Evolutionary conservation across 2,113 vertebrate genomes (phyloP), one percentile per base, ranked within the genome.

Genomic region (Rhadina sibilatrix): DNA sequence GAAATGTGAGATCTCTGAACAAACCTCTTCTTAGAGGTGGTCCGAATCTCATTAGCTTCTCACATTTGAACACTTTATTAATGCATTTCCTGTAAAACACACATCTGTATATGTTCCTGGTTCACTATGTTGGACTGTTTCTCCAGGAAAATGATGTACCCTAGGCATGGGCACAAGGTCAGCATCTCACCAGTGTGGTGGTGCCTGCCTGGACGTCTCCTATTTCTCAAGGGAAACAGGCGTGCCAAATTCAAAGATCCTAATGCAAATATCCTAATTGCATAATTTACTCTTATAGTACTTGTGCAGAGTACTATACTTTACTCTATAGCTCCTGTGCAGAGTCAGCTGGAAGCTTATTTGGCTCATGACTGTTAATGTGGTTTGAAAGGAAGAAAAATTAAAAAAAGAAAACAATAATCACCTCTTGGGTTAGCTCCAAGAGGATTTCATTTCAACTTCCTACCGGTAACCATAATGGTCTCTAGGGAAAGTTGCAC

Each of bases 401-500:
- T 31, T 25, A 4, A 33, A 44, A 65, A 66, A 42, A 52, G 33
- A 71, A 81, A 80, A 30, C 14, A 40, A 68, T 47, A 40, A 17
- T 4, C 23, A n/a, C 20, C 7, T 10, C 14, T 80, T 85, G 78
- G 46, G 5, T 80, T 91, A 83, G 33, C 7, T 89, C 84, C 78
- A 93, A 80, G 50, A 23, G 19, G 63, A 54, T 87, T 91, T 85
- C 0, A 72, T 94, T 87, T 91, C 50, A 63, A 7, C 82, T 94
- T 95, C 93, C 70, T 96, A 74, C 46, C 33, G 65, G 78, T 69
- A 94, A 95, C 63, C 75, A 85, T 72, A 87, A 85, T 54, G 57
- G 8, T 91, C 31, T 77, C 63, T 40, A 66, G 46, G 46, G 78
- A 22, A 87, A 91, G 30, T 28, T 80, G 30, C 35, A 65, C 23